Conservation (phyloP, 1,140 invertebrate genomes). For the Subanguina moxae region DNA sequence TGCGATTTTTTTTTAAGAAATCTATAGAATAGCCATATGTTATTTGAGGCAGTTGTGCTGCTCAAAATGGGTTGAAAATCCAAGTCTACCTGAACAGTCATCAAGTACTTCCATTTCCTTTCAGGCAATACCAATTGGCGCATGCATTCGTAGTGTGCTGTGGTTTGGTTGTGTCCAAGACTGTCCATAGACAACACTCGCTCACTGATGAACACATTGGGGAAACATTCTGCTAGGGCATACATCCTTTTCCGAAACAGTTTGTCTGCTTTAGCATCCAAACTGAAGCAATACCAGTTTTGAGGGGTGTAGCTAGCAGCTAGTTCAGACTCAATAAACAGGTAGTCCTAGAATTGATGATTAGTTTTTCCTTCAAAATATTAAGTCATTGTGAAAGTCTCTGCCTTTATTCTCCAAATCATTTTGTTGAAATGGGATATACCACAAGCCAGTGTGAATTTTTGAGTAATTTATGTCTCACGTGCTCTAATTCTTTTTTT, state of each 20-base stretch:
- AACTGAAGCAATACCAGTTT: constrained; percentile 38
- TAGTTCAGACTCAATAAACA: constrained; percentile 39
- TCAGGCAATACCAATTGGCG: constrained; percentile 7
- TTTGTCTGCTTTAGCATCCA: constrained; percentile 26
- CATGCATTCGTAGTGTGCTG: constrained; percentile 26
- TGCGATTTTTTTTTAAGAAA: constrained; percentile 2
- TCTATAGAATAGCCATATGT: not conserved
- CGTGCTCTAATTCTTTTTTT: too few relatives aligned
- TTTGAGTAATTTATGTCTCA: not conserved
- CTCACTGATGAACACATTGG: constrained; percentile 29
- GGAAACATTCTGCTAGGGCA: constrained; percentile 34
- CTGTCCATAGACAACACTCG: not conserved
- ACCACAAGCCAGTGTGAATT: not conserved
- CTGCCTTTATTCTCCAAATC: not conserved
- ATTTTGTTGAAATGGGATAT: not conserved
- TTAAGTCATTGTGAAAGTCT: not conserved
- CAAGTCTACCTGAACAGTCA: constrained; percentile 23
- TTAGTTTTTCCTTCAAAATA: not conserved
- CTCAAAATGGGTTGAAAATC: not conserved
- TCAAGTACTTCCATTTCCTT: constrained; percentile 35
- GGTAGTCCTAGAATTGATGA: constrained; percentile 37
- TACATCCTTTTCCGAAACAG: constrained; percentile 30
- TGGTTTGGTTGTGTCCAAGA: constrained; percentile 38
- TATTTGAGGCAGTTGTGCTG: not conserved
- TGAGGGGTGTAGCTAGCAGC: constrained; percentile 43